Conservation (phyloP, 2,888 invertebrate species). For the Xanthorhoe designata region DNA sequence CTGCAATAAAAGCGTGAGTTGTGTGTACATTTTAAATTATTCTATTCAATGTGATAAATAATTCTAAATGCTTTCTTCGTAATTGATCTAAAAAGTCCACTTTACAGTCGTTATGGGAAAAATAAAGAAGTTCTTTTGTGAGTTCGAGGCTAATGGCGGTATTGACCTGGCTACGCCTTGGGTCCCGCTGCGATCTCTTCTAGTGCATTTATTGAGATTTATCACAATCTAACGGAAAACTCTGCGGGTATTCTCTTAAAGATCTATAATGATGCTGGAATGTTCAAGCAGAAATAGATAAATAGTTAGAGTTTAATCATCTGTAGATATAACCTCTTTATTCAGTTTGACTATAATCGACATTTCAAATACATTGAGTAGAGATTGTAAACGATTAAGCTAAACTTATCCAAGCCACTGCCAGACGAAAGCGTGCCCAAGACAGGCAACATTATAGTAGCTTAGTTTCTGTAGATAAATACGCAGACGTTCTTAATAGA, state of each 20-base stretch:
- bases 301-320: neutral
- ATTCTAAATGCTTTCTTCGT: neutral
- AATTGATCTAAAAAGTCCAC: neutral
- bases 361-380: neutral
- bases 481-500: too few relatives aligned
- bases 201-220: conserved; percentile 60
- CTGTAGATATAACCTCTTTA: too few relatives aligned
- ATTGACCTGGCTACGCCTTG: conserved; percentile 53
- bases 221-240: conserved; percentile 57
- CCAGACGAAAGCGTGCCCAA: too few relatives aligned
- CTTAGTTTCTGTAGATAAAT: too few relatives aligned
- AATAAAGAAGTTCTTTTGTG: conserved; percentile 58
- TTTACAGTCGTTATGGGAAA: conserved; percentile 36
- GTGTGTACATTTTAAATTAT: neutral
- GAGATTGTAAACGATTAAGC: too few relatives aligned
- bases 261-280: conserved; percentile 50
- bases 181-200: conserved; percentile 50
- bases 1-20: neutral
- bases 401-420: too few relatives aligned
- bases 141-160: conserved; percentile 55
- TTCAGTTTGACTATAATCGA: neutral
- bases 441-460: too few relatives aligned
- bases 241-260: conserved; percentile 54
- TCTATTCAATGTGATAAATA: neutral
- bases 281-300: conserved; percentile 25